Evolutionary conservation across 2,113 vertebrate species (phyloP).

Genomic region (Pseudolaguvia tuberculata): DNA sequence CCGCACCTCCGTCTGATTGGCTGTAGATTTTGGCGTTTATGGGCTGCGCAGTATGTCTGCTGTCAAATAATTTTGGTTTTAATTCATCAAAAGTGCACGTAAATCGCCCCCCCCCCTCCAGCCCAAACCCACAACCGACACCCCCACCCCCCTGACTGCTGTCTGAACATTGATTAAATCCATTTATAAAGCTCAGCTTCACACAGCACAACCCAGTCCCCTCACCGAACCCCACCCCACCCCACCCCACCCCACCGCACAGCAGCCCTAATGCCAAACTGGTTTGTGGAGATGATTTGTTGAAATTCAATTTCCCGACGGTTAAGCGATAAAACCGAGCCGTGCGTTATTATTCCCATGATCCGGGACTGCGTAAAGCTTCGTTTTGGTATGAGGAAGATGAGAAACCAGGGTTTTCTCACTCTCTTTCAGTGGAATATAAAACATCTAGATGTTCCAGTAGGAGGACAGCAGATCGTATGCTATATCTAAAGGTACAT

Average conservation of each 20-base stretch:
- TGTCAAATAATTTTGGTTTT: slow-evolving; percentile 52
- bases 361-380: neutral
- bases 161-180: slow-evolving; percentile 45
- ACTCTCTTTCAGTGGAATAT: neutral
- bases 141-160: slow-evolving; percentile 3
- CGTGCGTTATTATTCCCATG: slow-evolving; percentile 9
- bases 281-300: slow-evolving; percentile 37
- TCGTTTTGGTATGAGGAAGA: neutral
- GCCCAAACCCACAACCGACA: too few species aligned
- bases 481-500: neutral
- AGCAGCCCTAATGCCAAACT: slow-evolving; percentile 4
- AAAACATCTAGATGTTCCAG: too few species aligned
- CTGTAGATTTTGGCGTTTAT: slow-evolving; percentile 29
- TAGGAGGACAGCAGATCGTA: too few species aligned
- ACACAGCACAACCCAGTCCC: too few species aligned
- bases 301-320: slow-evolving; percentile 14
- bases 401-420: neutral
- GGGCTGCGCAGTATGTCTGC: slow-evolving; percentile 25
- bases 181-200: slow-evolving; percentile 34
- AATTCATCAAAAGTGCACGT: slow-evolving; percentile 49
- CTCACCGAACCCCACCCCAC: neutral
- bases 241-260: neutral
- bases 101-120: neutral
- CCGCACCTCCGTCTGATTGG: slow-evolving; percentile 28
- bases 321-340: slow-evolving; percentile 32